These are phyloP conservation scores for Sinella curviseta DNA, from an alignment of 1,140 invertebrate genomes.

Conservation along the genomic window DNA sequence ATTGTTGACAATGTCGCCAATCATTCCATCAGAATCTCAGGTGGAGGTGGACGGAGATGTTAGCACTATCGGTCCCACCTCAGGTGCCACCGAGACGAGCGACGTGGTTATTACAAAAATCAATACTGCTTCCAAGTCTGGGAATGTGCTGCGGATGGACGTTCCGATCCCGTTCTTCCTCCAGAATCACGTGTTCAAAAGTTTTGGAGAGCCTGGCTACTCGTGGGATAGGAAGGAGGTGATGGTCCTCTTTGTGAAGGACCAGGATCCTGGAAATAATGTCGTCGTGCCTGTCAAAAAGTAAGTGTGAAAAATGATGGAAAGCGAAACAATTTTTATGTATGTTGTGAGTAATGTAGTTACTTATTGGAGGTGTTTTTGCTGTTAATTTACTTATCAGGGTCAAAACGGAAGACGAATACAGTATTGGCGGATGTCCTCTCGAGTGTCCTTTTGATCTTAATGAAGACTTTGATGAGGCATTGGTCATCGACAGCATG, in stretches of 20 bases:
- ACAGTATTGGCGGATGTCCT: conserved; percentile 40
- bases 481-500: not conserved
- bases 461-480: conserved; percentile 46
- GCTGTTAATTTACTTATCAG: not conserved
- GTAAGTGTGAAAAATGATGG: not conserved
- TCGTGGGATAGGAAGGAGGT: not conserved
- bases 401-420: not conserved
- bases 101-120: no score
- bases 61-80: no score
- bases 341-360: not conserved
- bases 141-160: not conserved
- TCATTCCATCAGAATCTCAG: no score
- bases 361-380: not conserved
- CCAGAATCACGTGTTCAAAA: not conserved
- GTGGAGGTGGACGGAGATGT: no score
- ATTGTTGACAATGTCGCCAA: no score
- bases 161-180: not conserved
- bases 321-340: not conserved
- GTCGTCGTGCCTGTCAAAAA: not conserved
- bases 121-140: not conserved
- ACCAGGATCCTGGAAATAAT: not conserved
- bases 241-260: not conserved
- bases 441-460: conserved; percentile 48
- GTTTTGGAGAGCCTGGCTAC: not conserved
- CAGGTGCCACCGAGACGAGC: no score